Evolutionary conservation across 2,113 vertebrate species (phyloP), one percentile per base, ranked within the genome.

Genomic region (Daubentonia madagascariensis): DNA sequence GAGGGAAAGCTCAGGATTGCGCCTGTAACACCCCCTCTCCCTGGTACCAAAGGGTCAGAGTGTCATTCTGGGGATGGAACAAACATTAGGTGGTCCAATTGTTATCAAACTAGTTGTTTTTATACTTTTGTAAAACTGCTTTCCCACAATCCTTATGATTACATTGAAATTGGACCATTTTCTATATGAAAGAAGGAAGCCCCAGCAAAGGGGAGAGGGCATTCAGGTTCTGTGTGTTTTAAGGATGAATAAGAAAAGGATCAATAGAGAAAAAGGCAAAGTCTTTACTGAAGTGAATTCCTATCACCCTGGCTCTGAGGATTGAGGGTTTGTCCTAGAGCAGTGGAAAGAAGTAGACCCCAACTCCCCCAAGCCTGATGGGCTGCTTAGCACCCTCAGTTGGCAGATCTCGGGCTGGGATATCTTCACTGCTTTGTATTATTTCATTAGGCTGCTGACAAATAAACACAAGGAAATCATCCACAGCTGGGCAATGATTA

Each of bases 371-470:
- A 40, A 72, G 57, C 35, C 40, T 81, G 85, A 89, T 95, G 67
- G 92, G 78, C 95, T 75, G 80, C 94, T 94, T 96, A 89, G 70
- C 89, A 88, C 88, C 81, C 76, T 28, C 48, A 35, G 30, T 83
- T 81, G 95, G 76, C 76, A 96, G 91, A 76, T 75, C 43, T 16
- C n/a, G 67, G 76, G 14, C 76, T 83, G 59, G 45, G 6, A 30
- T 54, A 79, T n/a, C 75, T 23, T 85, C 50, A 40, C 16, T 5
- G 35, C 40, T 63, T 97, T 96, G 80, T 18, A 59, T 97, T 93
- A 88, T 93, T 97, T 96, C 89, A 50, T 94, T 91, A 95, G 72
- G 54, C 85, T 98, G 85, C 95, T 97, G 98, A 98, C 96, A 98
- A 92, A 98, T 92, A 96, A 92, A 91, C 96, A 95, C 91, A 94